These are phyloP conservation scores for Kradibia gibbosae DNA, from an alignment of 1,140 invertebrate genomes.

Conservation along the genomic window DNA sequence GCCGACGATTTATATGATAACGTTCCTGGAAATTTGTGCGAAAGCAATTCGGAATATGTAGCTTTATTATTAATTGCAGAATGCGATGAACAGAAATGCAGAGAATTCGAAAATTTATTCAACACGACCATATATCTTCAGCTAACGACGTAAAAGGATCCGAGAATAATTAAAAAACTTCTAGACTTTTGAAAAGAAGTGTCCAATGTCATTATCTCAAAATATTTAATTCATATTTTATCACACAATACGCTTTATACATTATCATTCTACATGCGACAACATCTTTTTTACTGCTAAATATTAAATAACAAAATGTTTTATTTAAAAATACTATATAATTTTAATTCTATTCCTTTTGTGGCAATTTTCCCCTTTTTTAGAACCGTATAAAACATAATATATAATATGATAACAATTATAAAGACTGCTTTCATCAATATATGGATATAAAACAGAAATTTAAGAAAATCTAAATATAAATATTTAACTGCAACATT, in stretches of 20 bases:
- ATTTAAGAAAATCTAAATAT: too few species aligned
- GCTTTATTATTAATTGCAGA: constrained; percentile 53
- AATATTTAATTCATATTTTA: constrained; percentile 32
- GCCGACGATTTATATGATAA: background rate
- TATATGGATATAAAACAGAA: too few species aligned
- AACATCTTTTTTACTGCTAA: too few species aligned
- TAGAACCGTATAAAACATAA: too few species aligned
- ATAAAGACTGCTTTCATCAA: too few species aligned
- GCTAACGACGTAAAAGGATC: constrained; percentile 25
- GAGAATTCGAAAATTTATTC: constrained; percentile 61
- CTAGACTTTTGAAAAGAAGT: background rate
- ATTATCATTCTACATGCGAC: too few species aligned
- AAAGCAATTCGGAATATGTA: background rate
- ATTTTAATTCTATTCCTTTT: too few species aligned
- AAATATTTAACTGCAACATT: too few species aligned
- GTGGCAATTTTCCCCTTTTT: too few species aligned
- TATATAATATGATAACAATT: too few species aligned
- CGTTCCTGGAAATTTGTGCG: background rate
- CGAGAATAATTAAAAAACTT: constrained; percentile 61
- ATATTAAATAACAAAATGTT: too few species aligned
- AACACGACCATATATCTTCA: constrained; percentile 53
- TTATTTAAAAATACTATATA: too few species aligned
- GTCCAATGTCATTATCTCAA: constrained; percentile 3
- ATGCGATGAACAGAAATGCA: constrained; percentile 61
- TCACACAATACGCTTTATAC: constrained; percentile 3